Evolutionary conservation across 2,888 invertebrate species (phyloP), one percentile per base, ranked within the genome.

Genomic region (Drosophila buzzatii): DNA sequence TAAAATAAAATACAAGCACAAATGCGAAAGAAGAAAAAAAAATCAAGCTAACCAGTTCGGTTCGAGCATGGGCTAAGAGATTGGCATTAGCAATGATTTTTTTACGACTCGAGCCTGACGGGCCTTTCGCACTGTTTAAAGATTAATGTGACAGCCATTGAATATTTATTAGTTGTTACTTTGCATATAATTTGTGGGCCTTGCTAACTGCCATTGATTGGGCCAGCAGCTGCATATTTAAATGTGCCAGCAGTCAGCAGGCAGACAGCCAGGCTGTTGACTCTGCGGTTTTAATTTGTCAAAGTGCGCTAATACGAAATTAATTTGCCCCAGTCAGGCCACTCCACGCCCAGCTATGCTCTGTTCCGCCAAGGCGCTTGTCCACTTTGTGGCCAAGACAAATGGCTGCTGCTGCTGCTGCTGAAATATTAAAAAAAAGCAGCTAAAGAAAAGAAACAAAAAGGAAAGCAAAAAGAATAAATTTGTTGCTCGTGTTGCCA

Each of bases 281-380:
- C 84, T 90, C 71, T 85, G 85, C 71, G 85, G 90, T 85, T 85
- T 85, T 85, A 85, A 85, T 85, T 85, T 85, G 85, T 85, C 85
- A 85, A 89, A 85, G 85, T 90, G 85, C 88, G 85, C 85, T 85
- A 85, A 85, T 85, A 85, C 89, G 85, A 90, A 90, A 85, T 85
- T 85, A 85, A 85, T 85, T 85, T 85, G 81, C 53, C 70, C 59
- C 56, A 77, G 81, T 72, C 83, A 76, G 75, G 58, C 44, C 42
- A 41, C 53, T 41, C 27, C n/a, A 59, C 67, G 14, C 8, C 20
- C 45, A 49, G 81, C n/a, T n/a, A n/a, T n/a, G n/a, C n/a, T n/a
- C n/a, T n/a, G n/a, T n/a, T n/a, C n/a, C n/a, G n/a, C 82, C 87
- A 77, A 65, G 81, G 53, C 59, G 66, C 74, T 82, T 85, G 83